These are phyloP conservation scores for Eudyptes chrysolophus DNA, from an alignment of 2,113 vertebrate species.

Conservation along the genomic window DNA sequence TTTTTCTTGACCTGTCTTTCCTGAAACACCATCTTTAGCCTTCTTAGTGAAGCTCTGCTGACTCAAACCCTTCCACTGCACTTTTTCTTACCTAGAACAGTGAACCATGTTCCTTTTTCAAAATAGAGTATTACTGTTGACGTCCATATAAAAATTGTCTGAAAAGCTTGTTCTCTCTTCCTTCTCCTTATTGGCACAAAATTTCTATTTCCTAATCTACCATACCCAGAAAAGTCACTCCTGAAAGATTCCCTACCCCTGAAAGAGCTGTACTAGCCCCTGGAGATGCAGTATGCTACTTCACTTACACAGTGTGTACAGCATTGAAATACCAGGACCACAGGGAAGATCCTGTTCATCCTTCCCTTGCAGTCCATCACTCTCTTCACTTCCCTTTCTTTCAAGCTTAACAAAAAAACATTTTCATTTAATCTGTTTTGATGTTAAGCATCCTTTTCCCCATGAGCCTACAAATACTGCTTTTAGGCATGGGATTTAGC, in stretches of 20 bases:
- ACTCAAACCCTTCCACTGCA: not conserved
- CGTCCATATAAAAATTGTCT: not conserved
- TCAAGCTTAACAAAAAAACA: not conserved
- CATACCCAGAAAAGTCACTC: not conserved
- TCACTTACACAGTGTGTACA: not conserved
- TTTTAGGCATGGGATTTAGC: not conserved
- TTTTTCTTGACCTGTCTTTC: not conserved
- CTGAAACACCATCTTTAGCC: not conserved
- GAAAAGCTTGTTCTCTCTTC: not conserved
- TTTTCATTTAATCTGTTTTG: not conserved
- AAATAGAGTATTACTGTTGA: not conserved
- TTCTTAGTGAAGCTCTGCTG: not conserved
- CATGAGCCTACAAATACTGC: not conserved
- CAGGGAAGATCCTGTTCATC: not conserved
- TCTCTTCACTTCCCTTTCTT: not conserved
- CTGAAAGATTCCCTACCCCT: not conserved
- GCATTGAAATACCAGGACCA: not conserved
- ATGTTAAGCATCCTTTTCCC: not conserved
- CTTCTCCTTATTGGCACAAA: not conserved
- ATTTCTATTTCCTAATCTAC: not conserved
- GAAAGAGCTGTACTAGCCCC: not conserved
- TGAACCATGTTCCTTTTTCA: slow-evolving; percentile 23
- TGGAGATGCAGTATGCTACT: not conserved
- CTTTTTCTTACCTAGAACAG: not conserved
- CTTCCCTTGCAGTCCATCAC: not conserved